Conservation (phyloP, 2,888 invertebrate species). For the Stenodera caucasica region DNA sequence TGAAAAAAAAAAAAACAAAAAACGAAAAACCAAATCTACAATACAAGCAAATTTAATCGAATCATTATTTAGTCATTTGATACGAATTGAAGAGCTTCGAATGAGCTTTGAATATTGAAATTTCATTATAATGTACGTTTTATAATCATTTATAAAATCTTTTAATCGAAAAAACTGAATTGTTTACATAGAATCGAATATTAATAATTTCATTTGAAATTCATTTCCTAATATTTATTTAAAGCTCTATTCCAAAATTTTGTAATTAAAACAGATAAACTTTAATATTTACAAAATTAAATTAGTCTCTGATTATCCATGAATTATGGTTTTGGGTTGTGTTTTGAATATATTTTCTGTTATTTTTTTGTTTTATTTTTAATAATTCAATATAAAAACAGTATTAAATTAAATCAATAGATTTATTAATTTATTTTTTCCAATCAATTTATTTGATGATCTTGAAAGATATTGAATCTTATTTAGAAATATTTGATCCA, state of each 20-base stretch:
- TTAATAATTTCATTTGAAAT: constrained; percentile 21
- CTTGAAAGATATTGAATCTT: too few species aligned
- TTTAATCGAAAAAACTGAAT: constrained; percentile 5
- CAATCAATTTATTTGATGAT: too few species aligned
- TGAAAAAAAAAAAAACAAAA: too few species aligned
- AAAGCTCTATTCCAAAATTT: constrained; percentile 39
- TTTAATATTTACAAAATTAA: not conserved
- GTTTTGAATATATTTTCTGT: too few species aligned
- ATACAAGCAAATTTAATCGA: not conserved
- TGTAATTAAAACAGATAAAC: constrained; percentile 32
- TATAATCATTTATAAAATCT: constrained; percentile 10
- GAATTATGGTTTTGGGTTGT: too few species aligned
- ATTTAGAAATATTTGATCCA: not conserved
- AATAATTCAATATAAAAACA: too few species aligned
- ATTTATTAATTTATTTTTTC: too few species aligned
- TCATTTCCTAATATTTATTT: constrained; percentile 31
- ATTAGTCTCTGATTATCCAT: not conserved
- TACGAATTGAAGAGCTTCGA: too few species aligned
- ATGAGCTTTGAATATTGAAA: too few species aligned
- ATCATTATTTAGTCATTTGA: not conserved
- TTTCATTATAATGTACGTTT: constrained; percentile 16
- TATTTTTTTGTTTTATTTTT: too few species aligned
- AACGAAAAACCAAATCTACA: too few species aligned
- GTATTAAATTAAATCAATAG: too few species aligned
- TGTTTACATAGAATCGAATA: not conserved